Conservation (phyloP, 1,140 invertebrate species). For the Ceratitis capitata region DNA sequence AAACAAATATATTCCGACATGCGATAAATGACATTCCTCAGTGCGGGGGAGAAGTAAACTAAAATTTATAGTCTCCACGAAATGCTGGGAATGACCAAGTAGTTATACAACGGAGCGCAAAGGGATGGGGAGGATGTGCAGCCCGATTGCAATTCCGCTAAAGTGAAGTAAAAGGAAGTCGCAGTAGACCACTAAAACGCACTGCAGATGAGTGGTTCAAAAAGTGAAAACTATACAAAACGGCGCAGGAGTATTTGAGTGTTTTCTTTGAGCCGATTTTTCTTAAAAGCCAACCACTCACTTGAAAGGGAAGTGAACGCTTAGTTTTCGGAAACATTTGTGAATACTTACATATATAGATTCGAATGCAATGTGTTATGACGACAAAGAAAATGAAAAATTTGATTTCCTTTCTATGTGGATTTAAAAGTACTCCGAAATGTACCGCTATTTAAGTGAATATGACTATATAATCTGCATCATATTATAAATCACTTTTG, state of each 20-base stretch:
- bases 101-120: not conserved
- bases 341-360: not conserved
- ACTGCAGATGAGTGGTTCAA: not conserved
- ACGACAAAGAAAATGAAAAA: too few relatives aligned
- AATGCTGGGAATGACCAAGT: not conserved
- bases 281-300: not conserved
- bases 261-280: constrained; percentile 4
- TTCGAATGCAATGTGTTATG: not conserved
- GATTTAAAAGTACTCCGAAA: too few relatives aligned
- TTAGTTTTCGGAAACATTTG: not conserved
- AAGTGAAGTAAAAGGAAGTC: constrained; percentile 12
- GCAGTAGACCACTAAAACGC: not conserved
- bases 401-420: too few relatives aligned
- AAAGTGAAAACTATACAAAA: constrained; percentile 9
- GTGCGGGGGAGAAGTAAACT: not conserved
- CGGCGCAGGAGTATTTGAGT: constrained; percentile 9
- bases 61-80: not conserved
- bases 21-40: not conserved
- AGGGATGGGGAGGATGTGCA: not conserved
- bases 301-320: not conserved
- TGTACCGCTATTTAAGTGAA: not conserved
- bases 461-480: not conserved
- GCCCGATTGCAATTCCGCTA: not conserved
- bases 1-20: not conserved
- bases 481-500: too few relatives aligned